Evolutionary conservation across 1,140 invertebrate genomes (phyloP), one percentile per base, ranked within the genome.

Genomic region (Orius insidiosus): DNA sequence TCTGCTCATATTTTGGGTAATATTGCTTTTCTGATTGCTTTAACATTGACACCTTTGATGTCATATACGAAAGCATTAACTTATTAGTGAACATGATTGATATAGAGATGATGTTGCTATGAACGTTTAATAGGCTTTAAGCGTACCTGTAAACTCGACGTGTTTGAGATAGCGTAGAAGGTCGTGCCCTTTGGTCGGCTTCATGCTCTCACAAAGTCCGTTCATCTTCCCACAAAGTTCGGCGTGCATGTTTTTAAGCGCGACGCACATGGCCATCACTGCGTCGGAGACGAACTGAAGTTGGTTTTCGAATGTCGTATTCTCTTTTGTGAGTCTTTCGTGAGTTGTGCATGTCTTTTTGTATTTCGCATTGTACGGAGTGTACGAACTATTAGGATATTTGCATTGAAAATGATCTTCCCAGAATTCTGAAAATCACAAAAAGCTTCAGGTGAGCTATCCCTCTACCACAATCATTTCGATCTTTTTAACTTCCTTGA

Each of bases 261-360:
- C 85, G 56, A 86, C 78, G 16, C 82, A 86, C 59, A 93, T 90
- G 2, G 85, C 84, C 76, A 90, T 77, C 0, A 92, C 86, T 15
- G 88, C 86, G 61, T 93, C 87, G 18, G 81, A 85, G 16, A 93
- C 87, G 60, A 92, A 93, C 61, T 93, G 88, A 34, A 93, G 64
- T 57, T 93, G 88, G 54, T 80, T 76, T 61, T 93, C 88, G 53
- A 88, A 87, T 46, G 77, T 78, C 0, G 78, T 89, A 54, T 84
- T 80, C 37, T 81, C 67, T 15, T 67, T 68, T 0, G 72, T 76
- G 1, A 89, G 70, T 7, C 71, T 66, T 56, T 88, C 83, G 16
- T 69, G 64, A 0, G 75, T 76, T 0, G 79, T 79, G 57, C 86
- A 90, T 0, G 59, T 54, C 8, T 62, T 63, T 2, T 63, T 72